Evolutionary conservation across 1,140 invertebrate genomes (phyloP), one percentile per base, ranked within the genome.

Genomic region (Philopotamus ludificatus): DNA sequence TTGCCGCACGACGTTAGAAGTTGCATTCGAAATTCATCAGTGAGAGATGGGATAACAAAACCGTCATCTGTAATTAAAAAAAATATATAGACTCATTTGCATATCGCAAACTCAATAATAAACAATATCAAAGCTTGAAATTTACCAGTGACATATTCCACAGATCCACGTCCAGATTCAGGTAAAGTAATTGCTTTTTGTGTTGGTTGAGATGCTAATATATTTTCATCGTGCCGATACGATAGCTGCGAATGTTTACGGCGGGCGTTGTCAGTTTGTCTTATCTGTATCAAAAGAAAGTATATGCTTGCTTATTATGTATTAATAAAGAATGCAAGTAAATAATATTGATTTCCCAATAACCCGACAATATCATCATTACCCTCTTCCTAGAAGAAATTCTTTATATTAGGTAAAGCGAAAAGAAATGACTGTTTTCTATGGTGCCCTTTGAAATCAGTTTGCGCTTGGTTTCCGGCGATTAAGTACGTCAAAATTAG

Each of bases 181-280:
- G 91, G 88, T 47, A 91, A 84, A 66, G 81, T 79, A 67, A 94
- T 91, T 75, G 91, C 89, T 66, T 86, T 83, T 69, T 86, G 83
- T 23, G 83, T 82, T 20, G 87, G 86, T 65, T 83, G 81, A 7
- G 85, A 81, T 69, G 84, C 84, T 60, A 95, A 81, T 22, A 95
- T 83, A 81, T 93, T 95, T 79, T 95, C 90, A 80, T 95, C 91
- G 77, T 90, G 90, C 12, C 91, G 83, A 72, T 75, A 82, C 68
- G 80, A 79, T 70, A 73, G 76, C 57, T 71, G 70, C 22, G 51
- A 60, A 68, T 63, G 74, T 71, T 68, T 75, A 71, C 47, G 75
- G 72, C 54, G 74, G 71, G 58, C 74, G 72, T 71, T 45, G 26
- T 70, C 69, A 9, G 69, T 68, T 28, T 67, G 69, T 21, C 69